Conservation (phyloP, 2,888 invertebrate genomes). For the Lasioglossum marginatum region DNA sequence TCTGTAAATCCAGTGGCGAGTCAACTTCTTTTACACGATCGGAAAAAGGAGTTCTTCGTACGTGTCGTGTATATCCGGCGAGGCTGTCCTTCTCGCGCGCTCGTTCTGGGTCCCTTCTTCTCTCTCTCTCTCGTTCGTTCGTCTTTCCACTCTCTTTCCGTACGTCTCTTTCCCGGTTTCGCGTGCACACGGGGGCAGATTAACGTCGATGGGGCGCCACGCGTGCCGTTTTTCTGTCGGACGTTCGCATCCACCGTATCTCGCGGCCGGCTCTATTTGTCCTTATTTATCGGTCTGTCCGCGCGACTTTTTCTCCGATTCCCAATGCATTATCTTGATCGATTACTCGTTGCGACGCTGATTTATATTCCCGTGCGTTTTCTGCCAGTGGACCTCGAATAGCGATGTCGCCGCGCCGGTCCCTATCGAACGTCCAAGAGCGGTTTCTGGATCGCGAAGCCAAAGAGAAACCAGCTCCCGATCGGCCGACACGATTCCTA, state of each 20-base stretch:
- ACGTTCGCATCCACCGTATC: conserved; percentile 47
- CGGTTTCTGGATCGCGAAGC: conserved; percentile 49
- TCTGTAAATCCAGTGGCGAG: conserved; percentile 67
- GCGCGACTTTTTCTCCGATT: conserved; percentile 68
- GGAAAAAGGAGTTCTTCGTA: conserved; percentile 67
- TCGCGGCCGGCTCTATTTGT: conserved; percentile 66
- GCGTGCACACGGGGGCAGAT: conserved; percentile 59
- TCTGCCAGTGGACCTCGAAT: conserved; percentile 42
- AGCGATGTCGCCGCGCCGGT: conserved; percentile 17
- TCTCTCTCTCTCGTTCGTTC: not conserved
- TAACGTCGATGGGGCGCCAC: conserved; percentile 63
- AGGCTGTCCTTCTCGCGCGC: conserved; percentile 30
- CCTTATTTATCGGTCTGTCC: conserved; percentile 71
- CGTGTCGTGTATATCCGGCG: conserved; percentile 68
- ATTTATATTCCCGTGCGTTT: conserved; percentile 71
- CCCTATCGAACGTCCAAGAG: conserved; percentile 26
- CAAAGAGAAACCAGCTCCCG: conserved; percentile 26
- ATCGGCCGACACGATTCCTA: conserved; percentile 29
- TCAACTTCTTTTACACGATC: conserved; percentile 64
- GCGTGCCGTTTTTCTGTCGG: conserved; percentile 68
- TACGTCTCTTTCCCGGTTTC: conserved; percentile 39
- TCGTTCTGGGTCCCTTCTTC: not conserved
- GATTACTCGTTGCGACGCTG: conserved; percentile 74
- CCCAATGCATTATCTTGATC: conserved; percentile 74
- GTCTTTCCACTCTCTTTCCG: conserved; percentile 3